Evolutionary conservation across 2,797 vertebrate species (phyloP).

Genomic region (Peromyscus eremicus): DNA sequence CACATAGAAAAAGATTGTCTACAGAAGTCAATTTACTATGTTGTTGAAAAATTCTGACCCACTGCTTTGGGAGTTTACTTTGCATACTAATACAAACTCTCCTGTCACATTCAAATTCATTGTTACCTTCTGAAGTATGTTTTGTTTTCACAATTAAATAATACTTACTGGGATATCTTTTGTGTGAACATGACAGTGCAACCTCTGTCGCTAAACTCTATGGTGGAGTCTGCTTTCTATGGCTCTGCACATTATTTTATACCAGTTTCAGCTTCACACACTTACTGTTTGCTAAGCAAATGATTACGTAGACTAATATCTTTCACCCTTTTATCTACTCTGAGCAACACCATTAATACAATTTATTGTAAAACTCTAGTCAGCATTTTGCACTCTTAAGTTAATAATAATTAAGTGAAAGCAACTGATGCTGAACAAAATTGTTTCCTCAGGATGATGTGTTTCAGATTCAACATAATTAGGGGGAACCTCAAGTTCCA

Average conservation of each 20-base stretch:
- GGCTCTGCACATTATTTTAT: too few relatives aligned
- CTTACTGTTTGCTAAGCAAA: neutral
- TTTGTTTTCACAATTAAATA: neutral
- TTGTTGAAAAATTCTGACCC: neutral
- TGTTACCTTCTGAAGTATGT: neutral
- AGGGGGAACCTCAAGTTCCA: neutral
- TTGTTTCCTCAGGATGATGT: neutral
- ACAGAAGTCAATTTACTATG: neutral
- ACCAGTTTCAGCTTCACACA: neutral
- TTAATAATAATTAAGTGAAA: neutral
- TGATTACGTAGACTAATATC: neutral
- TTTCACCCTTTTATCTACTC: neutral
- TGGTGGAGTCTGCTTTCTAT: too few relatives aligned
- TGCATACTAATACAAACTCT: neutral
- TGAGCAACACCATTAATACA: neutral
- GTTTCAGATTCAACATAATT: neutral
- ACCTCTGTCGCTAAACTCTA: too few relatives aligned
- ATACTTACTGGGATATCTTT: neutral
- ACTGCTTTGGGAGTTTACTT: neutral
- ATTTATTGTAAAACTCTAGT: neutral
- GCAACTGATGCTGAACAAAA: neutral
- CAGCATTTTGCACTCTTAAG: neutral
- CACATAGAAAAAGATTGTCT: neutral
- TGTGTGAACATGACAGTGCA: neutral
- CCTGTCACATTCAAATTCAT: neutral